Evolutionary conservation across 1,140 invertebrate genomes (phyloP).

Genomic region (Ceratina calcarata): DNA sequence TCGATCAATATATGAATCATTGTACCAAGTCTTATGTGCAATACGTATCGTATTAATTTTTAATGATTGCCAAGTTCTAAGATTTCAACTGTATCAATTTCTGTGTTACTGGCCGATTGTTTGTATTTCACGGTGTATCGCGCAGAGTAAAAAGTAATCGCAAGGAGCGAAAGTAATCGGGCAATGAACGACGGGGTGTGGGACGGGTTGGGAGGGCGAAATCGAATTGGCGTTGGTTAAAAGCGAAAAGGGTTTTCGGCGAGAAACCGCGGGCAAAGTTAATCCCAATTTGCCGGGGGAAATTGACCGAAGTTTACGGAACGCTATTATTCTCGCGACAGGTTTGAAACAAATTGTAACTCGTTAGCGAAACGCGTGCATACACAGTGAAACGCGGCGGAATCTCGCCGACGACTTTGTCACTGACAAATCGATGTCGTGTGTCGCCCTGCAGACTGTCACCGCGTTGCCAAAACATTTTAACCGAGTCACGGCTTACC

Average conservation of each 20-base stretch:
- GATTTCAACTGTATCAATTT: too few species aligned
- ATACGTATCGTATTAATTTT: too few species aligned
- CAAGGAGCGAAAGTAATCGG: conserved; percentile 40
- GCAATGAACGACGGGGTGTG: neutral
- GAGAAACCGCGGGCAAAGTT: conserved; percentile 46
- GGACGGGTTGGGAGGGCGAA: neutral
- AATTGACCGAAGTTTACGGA: conserved; percentile 49
- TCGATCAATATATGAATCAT: too few species aligned
- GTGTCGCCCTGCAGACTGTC: conserved; percentile 57
- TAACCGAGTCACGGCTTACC: conserved; percentile 47
- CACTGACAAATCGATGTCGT: conserved; percentile 69
- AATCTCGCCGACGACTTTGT: conserved; percentile 45
- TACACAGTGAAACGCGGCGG: conserved; percentile 50
- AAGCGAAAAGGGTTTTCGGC: conserved; percentile 42
- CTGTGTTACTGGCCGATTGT: too few species aligned
- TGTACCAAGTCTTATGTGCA: too few species aligned
- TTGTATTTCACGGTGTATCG: neutral
- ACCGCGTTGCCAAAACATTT: conserved; percentile 67
- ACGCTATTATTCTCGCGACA: conserved; percentile 50
- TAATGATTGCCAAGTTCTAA: too few species aligned
- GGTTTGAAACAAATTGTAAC: conserved; percentile 58
- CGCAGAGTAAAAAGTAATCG: conserved; percentile 9
- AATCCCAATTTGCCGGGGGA: conserved; percentile 46
- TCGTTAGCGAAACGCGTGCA: conserved; percentile 52
- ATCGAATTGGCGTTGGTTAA: conserved; percentile 43